A percentile compares a stretch with the other conserved stretches of the same genome.
These are phyloP conservation scores for Heteractis magnifica DNA, from an alignment of 92 coral and sea anemone genomes.

Conservation along the genomic window DNA sequence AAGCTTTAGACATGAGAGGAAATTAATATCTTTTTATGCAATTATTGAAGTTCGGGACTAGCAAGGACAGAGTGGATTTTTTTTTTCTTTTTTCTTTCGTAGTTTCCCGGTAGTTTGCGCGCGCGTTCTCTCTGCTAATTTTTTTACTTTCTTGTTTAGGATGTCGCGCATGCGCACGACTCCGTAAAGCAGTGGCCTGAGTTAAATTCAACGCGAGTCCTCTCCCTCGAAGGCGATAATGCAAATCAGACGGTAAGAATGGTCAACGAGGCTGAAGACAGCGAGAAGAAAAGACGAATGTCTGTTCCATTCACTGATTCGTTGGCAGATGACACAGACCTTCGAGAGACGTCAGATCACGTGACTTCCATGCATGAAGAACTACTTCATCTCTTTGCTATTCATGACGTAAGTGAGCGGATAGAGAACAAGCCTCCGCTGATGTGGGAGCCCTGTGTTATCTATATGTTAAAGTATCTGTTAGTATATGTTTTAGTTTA, in stretches of 20 bases:
- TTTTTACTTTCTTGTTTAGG: constrained; percentile 32
- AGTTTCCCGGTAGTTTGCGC: too few relatives aligned
- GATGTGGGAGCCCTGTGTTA: too few relatives aligned
- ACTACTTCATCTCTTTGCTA: constrained; percentile 85
- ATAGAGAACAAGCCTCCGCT: background rate
- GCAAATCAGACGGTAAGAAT: constrained; percentile 11
- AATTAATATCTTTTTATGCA: too few relatives aligned
- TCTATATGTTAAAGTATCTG: too few relatives aligned
- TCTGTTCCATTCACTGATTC: constrained; percentile 67
- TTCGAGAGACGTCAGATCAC: constrained; percentile 63
- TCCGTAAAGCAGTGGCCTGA: constrained; percentile 35
- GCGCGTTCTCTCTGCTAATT: background rate
- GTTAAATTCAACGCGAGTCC: background rate
- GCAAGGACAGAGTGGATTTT: too few relatives aligned
- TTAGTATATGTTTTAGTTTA: too few relatives aligned
- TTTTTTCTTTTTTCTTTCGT: too few relatives aligned
- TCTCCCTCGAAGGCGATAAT: constrained; percentile 9
- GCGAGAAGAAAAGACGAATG: constrained; percentile 75
- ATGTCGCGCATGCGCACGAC: constrained; percentile 63
- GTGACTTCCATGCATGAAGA: constrained; percentile 81
- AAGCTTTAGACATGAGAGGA: too few relatives aligned
- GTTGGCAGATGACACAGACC: constrained; percentile 60
- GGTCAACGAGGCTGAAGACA: constrained; percentile 80
- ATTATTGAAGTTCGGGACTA: too few relatives aligned
- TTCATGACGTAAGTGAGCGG: constrained; percentile 72